These are phyloP conservation scores for Heteractis magnifica DNA, from an alignment of 92 coral and sea anemone genomes.

Conservation along the genomic window DNA sequence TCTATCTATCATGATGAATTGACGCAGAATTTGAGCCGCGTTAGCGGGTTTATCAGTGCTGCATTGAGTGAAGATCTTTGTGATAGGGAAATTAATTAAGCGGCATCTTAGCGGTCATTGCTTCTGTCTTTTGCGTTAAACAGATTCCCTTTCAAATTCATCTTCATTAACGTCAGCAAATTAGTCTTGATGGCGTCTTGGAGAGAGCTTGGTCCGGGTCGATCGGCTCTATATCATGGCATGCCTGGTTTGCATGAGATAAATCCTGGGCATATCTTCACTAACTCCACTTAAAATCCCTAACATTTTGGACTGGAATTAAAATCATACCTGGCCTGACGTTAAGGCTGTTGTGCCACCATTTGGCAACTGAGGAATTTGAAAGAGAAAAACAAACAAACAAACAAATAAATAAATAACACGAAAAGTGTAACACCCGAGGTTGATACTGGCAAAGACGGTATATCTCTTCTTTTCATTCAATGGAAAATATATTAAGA, in stretches of 20 bases:
- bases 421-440: background rate
- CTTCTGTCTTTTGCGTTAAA: conserved; percentile 58
- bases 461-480: background rate
- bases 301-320: background rate
- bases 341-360: background rate
- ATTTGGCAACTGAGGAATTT: background rate
- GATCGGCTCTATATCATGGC: conserved; percentile 21
- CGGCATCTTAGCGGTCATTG: conserved; percentile 59
- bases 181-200: conserved; percentile 61
- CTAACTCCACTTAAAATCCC: background rate
- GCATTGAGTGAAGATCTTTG: conserved; percentile 74
- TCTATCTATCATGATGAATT: conserved; percentile 65
- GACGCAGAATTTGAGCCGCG: conserved; percentile 59
- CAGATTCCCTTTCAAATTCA: conserved; percentile 71
- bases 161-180: conserved; percentile 90
- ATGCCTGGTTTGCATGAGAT: conserved; percentile 22
- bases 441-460: background rate
- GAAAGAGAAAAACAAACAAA: no score
- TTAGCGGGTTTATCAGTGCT: conserved; percentile 68
- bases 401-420: background rate
- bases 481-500: background rate
- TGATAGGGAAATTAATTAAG: conserved; percentile 87
- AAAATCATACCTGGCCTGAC: background rate
- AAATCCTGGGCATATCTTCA: conserved; percentile 1
- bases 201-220: conserved; percentile 22